Evolutionary conservation across 2,797 vertebrate genomes (phyloP), one percentile per base, ranked within the genome.

Genomic region (Chelon labrosus): DNA sequence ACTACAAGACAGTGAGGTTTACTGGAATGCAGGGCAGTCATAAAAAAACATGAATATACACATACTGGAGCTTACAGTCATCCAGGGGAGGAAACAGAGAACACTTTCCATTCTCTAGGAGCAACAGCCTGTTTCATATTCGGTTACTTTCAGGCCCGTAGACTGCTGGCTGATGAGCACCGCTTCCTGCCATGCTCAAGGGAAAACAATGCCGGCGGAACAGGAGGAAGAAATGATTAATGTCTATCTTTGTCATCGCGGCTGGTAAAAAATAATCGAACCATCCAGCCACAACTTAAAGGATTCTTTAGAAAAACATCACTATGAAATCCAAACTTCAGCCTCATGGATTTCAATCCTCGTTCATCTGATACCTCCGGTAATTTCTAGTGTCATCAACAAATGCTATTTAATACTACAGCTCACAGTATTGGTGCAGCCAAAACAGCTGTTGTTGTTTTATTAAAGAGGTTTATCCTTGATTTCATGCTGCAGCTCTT

Each of bases 1-100:
- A 83, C 75, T 79, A 77, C 65, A 84, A 82, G 72, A 72, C 82
- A 71, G 53, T 73, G 85, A 68, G 78, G 83, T 85, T 83, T 67
- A 46, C 14, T 80, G 44, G 73, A 79, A 81, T 65, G 76, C 13
- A 42, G 49, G 51, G 25, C 72, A 39, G 47, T 54, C 74, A 72
- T 55, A 77, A 62, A 80, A n/a, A 79, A 54, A 50, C 67, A 66
- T 67, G 70, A 79, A 67, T 65, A 53, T 75, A 70, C 59, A 71
- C 41, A 58, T 50, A 73, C 22, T 46, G 44, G 47, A 58, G 55
- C 35, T 80, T 20, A 60, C 41, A 79, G 54, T 79, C 47, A 63
- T 72, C 69, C 70, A 80, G 50, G 55, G 63, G 50, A 81, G 70
- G 82, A 65, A 78, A 57, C 10, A 44, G 70, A 71, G 67, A 85